Conservation (phyloP, 1,140 invertebrate genomes). For the Bombus pascuorum region DNA sequence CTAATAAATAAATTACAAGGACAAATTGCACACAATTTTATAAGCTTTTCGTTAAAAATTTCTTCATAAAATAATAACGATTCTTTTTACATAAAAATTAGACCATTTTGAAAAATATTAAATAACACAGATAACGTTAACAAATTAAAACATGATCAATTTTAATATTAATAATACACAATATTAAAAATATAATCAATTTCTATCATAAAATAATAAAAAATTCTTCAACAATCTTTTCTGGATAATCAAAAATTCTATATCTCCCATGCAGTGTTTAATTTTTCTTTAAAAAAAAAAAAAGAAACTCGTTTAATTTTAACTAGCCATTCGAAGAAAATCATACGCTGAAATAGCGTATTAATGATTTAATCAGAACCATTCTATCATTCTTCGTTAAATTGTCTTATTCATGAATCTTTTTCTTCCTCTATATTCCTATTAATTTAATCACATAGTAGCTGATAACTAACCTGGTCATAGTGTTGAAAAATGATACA, state of each 20-base stretch:
- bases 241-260: background rate
- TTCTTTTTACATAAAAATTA: background rate
- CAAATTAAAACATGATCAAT: background rate
- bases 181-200: background rate
- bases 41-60: background rate
- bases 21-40: background rate
- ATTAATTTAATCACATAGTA: background rate
- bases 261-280: background rate
- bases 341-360: background rate
- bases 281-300: no score
- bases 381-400: constrained; percentile 5
- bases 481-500: background rate
- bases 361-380: background rate
- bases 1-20: no score
- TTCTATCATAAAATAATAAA: background rate
- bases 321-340: background rate
- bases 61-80: background rate
- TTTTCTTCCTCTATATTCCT: background rate
- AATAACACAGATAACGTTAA: background rate
- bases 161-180: background rate
- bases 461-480: background rate
- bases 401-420: no score
- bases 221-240: background rate
- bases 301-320: background rate
- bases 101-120: background rate